Evolutionary conservation across 2,113 vertebrate species (phyloP).

Genomic region (Jacana jacana): DNA sequence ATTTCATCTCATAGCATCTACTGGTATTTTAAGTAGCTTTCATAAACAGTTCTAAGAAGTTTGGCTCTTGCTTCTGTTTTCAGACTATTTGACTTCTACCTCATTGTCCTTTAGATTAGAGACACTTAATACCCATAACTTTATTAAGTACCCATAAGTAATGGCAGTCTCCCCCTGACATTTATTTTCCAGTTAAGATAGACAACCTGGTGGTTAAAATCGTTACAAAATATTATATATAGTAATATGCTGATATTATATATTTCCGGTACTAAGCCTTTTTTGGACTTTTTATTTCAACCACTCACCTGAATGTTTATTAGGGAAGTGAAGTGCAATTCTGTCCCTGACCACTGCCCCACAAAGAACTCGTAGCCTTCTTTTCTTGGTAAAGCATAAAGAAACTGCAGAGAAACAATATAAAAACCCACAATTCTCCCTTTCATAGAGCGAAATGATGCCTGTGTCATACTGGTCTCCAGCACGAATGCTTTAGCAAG

Average conservation of each 20-base stretch:
- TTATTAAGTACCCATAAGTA: not conserved
- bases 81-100: not conserved
- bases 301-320: slow-evolving; percentile 91
- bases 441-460: not conserved
- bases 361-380: slow-evolving; percentile 96
- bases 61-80: not conserved
- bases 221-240: not conserved
- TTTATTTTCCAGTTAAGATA: not conserved
- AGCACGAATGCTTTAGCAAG: not conserved
- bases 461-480: not conserved
- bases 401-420: slow-evolving; percentile 78
- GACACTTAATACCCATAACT: not conserved
- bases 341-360: slow-evolving; percentile 88
- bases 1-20: not conserved
- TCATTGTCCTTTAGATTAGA: not conserved
- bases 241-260: not conserved
- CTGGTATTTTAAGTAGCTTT: not conserved
- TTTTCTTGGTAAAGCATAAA: slow-evolving; percentile 89
- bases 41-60: not conserved
- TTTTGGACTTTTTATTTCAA: not conserved
- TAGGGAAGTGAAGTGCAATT: slow-evolving; percentile 94
- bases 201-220: not conserved
- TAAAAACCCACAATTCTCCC: not conserved
- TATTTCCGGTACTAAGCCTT: not conserved
- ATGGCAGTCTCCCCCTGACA: not conserved